Evolutionary conservation across 2,797 vertebrate species (phyloP).

Genomic region (Cyclopterus lumpus): DNA sequence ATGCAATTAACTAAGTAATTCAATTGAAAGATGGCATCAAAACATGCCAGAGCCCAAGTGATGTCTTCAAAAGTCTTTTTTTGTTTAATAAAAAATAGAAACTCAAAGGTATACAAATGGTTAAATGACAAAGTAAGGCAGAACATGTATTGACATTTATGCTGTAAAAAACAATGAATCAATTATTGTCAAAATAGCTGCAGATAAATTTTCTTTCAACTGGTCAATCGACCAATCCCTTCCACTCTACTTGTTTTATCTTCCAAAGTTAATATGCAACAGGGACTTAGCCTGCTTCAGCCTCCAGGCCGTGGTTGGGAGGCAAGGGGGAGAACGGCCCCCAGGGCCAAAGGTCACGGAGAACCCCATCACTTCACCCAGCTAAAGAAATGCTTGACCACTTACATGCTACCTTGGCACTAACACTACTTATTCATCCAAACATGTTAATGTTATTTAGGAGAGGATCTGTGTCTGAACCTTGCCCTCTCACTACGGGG

Average conservation of each 20-base stretch:
- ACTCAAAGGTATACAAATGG: background rate
- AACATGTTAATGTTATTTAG: background rate
- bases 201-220: background rate
- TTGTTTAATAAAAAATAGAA: background rate
- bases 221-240: too few species aligned
- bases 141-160: background rate
- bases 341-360: too few species aligned
- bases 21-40: background rate
- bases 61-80: background rate
- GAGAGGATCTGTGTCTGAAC: too few species aligned
- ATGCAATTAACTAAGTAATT: background rate
- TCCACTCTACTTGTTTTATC: background rate
- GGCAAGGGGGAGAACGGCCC: too few species aligned
- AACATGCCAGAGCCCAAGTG: background rate
- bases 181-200: background rate
- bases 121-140: background rate
- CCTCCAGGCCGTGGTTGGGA: too few species aligned
- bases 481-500: too few species aligned
- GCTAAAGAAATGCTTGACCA: too few species aligned
- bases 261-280: too few species aligned
- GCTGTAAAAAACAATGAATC: background rate
- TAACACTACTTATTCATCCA: background rate
- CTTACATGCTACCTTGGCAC: too few species aligned
- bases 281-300: too few species aligned
- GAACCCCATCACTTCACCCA: too few species aligned